These are phyloP conservation scores for Panorpa germanica DNA, from an alignment of 2,888 invertebrate species.

Conservation along the genomic window DNA sequence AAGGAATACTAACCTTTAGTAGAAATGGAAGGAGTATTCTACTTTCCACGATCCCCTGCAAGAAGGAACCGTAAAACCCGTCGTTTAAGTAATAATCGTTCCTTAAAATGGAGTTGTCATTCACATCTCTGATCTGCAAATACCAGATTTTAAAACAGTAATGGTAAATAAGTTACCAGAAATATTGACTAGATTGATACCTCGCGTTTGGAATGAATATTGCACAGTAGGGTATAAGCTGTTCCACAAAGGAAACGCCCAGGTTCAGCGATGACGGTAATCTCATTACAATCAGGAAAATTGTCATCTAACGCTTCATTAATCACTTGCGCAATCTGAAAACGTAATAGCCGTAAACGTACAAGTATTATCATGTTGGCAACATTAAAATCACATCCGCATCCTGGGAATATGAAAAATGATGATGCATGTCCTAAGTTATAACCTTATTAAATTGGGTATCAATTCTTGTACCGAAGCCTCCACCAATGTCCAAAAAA, in stretches of 20 bases:
- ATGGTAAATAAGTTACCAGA: too few species aligned
- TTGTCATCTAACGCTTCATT: slow-evolving; percentile 60
- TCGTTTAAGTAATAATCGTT: slow-evolving; percentile 99
- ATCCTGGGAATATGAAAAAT: too few species aligned
- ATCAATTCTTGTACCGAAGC: slow-evolving; percentile 63
- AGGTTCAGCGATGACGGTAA: slow-evolving; percentile 87
- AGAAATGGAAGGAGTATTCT: slow-evolving; percentile 51
- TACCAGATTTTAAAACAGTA: too few species aligned
- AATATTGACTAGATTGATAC: too few species aligned
- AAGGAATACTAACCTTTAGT: slow-evolving; percentile 36
- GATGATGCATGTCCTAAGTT: too few species aligned
- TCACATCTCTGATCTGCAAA: slow-evolving; percentile 16
- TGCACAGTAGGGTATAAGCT: slow-evolving; percentile 79
- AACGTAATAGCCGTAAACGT: slow-evolving; percentile 10
- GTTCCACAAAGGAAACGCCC: slow-evolving; percentile 92
- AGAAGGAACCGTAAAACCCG: slow-evolving; percentile 97
- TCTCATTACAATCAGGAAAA: slow-evolving; percentile 51
- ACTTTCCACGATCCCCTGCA: slow-evolving; percentile 82
- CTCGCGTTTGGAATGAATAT: slow-evolving; percentile 66
- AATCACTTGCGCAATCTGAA: slow-evolving; percentile 55
- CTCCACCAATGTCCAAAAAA: slow-evolving; percentile 79
- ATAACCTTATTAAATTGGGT: slow-evolving; percentile 48
- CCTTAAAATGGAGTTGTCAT: too few species aligned
- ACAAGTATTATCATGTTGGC: too few species aligned
- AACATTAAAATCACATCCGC: too few species aligned